Evolutionary conservation across 2,113 vertebrate genomes (phyloP).

Genomic region (Furnarius figulus): DNA sequence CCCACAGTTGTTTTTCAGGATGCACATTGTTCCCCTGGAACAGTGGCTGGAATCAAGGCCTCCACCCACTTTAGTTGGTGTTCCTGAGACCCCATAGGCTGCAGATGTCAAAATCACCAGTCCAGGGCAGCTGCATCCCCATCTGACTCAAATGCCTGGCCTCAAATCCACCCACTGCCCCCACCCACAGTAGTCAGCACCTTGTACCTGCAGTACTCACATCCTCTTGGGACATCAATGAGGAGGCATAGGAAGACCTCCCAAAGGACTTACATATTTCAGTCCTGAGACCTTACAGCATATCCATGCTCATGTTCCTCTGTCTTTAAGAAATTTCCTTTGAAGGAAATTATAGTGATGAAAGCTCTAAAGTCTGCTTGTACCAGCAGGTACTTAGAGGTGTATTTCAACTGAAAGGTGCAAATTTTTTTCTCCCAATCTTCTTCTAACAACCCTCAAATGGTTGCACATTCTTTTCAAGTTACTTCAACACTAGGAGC

Average conservation of each 20-base stretch:
- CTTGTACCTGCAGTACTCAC: neutral
- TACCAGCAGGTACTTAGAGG: neutral
- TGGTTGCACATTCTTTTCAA: neutral
- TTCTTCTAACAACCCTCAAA: neutral
- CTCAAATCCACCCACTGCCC: rapidly evolving
- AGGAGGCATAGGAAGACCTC: neutral
- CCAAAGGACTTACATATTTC: neutral
- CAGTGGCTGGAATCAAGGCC: rapidly evolving
- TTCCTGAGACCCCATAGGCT: neutral
- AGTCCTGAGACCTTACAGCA: neutral
- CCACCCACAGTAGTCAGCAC: neutral
- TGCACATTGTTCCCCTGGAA: neutral
- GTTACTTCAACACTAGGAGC: neutral
- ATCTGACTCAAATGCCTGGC: neutral
- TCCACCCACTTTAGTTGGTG: neutral
- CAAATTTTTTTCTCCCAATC: neutral
- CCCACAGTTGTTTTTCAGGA: rapidly evolving
- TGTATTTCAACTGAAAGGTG: neutral
- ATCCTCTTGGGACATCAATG: rapidly evolving
- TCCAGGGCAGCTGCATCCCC: neutral
- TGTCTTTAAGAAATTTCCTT: neutral
- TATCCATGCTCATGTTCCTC: neutral
- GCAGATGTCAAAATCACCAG: neutral
- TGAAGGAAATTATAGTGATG: neutral
- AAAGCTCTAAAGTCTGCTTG: neutral